These are phyloP conservation scores for Anguilla rostrata DNA, from an alignment of 2,113 vertebrate species.

Conservation along the genomic window DNA sequence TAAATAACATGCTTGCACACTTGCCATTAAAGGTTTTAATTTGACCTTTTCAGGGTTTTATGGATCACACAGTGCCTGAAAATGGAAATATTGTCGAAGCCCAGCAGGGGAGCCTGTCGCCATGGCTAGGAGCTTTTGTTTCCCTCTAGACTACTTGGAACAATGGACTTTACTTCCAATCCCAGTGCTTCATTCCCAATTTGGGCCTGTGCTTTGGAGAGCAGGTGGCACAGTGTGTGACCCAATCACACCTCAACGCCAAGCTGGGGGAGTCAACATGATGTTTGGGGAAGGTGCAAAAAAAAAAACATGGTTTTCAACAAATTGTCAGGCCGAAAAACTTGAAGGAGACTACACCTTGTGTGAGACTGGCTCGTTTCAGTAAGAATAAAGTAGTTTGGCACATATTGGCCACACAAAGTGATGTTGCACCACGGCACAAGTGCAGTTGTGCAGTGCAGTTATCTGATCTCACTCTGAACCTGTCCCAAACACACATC, in stretches of 20 bases:
- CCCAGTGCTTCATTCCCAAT: neutral
- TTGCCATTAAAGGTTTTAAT: slow-evolving; percentile 51
- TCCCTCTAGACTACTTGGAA: neutral
- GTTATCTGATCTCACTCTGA: neutral
- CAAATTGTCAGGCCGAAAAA: neutral
- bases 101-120: slow-evolving; percentile 14
- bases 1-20: slow-evolving; percentile 61
- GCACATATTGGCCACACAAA: neutral
- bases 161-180: neutral
- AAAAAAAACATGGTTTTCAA: neutral
- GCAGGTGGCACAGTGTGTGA: neutral
- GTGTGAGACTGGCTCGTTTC: neutral
- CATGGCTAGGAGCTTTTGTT: slow-evolving; percentile 8
- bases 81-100: slow-evolving; percentile 15
- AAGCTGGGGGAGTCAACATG: neutral
- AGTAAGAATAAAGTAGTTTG: neutral
- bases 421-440: neutral
- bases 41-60: slow-evolving; percentile 48
- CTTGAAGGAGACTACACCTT: neutral
- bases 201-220: neutral
- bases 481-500: neutral
- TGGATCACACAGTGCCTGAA: slow-evolving; percentile 25
- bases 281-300: neutral
- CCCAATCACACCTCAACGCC: neutral
- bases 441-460: neutral